Percentiles rank a stretch among this genome's conserved stretches.
Evolutionary conservation across 2,113 vertebrate species (phyloP).

Genomic region (Megaptera novaeangliae): DNA sequence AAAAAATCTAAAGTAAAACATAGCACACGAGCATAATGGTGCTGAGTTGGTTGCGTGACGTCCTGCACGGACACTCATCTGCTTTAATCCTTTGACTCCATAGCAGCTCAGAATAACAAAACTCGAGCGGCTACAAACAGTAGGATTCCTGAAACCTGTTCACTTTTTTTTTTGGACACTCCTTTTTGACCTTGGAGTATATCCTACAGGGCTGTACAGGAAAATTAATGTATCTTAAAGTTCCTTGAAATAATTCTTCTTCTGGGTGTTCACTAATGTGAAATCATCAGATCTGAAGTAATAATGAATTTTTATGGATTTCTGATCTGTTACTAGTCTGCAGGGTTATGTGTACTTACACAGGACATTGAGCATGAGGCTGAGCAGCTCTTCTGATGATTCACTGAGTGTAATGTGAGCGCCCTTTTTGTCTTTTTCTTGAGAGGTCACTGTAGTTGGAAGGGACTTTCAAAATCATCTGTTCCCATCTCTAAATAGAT

Average conservation of each 20-base stretch:
- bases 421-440: background rate
- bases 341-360: background rate
- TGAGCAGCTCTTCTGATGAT: background rate
- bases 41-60: background rate
- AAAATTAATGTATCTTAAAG: background rate
- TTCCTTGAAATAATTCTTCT: background rate
- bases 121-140: rapidly evolving
- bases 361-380: background rate
- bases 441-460: background rate
- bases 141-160: background rate
- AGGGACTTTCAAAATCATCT: background rate
- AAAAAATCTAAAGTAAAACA: background rate
- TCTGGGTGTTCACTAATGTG: background rate
- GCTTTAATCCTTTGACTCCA: rapidly evolving
- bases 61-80: background rate
- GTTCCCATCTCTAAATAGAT: conserved; percentile 8
- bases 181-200: background rate
- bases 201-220: background rate
- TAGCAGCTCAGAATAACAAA: background rate
- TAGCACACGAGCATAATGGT: background rate
- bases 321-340: background rate
- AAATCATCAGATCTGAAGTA: background rate
- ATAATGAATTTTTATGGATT: background rate
- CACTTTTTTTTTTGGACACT: background rate
- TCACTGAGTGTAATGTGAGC: background rate